A percentile compares a stretch with the other conserved stretches of the same genome.
phyloP scores from a whole-genome alignment of 2,888 invertebrate species.

The Coremacera marginata region DNA sequence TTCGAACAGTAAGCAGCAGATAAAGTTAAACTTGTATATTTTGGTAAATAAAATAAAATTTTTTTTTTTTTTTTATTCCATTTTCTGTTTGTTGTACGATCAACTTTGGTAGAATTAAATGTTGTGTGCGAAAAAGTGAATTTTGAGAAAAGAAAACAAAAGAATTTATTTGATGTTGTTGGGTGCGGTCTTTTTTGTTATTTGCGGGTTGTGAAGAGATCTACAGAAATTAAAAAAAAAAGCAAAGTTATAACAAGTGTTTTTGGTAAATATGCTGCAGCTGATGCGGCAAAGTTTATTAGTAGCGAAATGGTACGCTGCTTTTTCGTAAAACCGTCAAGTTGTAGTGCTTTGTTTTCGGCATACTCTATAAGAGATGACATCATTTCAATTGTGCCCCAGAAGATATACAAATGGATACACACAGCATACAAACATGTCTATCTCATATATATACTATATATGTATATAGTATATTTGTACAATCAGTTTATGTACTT shows the following conservation, averaged over 20 bases:
- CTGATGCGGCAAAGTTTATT: not conserved
- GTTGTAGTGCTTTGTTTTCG: not conserved
- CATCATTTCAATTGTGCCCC: constrained; percentile 10
- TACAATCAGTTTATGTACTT: too few relatives aligned
- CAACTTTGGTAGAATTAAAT: not conserved
- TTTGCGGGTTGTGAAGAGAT: not conserved
- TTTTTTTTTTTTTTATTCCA: constrained; percentile 23
- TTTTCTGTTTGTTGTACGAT: constrained; percentile 1
- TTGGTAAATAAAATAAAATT: constrained; percentile 51
- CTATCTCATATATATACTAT: not conserved
- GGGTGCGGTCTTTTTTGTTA: constrained; percentile 30
- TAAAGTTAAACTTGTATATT: constrained; percentile 34
- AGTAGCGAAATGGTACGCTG: not conserved
- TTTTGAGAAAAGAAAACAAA: constrained; percentile 7
- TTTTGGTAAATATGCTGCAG: not conserved
- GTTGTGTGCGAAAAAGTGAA: constrained; percentile 9
- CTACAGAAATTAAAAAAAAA: not conserved
- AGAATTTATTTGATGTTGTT: constrained; percentile 7
- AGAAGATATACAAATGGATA: not conserved
- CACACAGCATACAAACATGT: not conserved
- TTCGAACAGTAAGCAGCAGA: constrained; percentile 47
- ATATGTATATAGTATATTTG: too few relatives aligned
- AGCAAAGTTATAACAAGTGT: not conserved
- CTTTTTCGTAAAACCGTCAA: not conserved
- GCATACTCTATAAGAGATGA: not conserved